Conservation (phyloP, 1,140 invertebrate species). For the Drosophila ironensis region DNA sequence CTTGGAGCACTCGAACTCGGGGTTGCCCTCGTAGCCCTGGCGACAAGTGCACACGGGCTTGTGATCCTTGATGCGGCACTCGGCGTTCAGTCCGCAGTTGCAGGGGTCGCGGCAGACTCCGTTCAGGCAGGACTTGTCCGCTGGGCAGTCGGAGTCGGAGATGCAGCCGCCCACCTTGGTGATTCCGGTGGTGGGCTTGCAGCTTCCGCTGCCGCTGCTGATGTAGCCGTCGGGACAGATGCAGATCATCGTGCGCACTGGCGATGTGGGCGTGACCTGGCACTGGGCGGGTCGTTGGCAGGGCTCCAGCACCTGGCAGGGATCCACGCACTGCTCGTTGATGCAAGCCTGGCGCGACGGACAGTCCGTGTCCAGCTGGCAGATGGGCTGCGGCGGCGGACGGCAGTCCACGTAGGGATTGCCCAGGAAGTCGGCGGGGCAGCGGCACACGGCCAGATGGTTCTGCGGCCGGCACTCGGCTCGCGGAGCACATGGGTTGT, state of each 20-base stretch:
- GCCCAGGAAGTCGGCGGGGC: slow-evolving; percentile 87
- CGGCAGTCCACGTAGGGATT: slow-evolving; percentile 92
- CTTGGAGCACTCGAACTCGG: slow-evolving; percentile 88
- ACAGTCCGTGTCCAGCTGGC: slow-evolving; percentile 91
- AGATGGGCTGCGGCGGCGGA: slow-evolving; percentile 88
- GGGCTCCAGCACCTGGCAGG: slow-evolving; percentile 89
- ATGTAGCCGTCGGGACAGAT: slow-evolving; percentile 94
- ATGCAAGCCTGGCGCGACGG: slow-evolving; percentile 90
- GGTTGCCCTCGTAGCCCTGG: slow-evolving; percentile 91
- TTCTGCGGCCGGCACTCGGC: slow-evolving; percentile 91
- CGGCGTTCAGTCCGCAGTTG: slow-evolving; percentile 89
- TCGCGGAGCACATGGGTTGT: slow-evolving; percentile 87
- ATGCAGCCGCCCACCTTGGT: slow-evolving; percentile 87
- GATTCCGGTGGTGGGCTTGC: slow-evolving; percentile 87
- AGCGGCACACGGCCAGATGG: slow-evolving; percentile 92
- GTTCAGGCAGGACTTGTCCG: slow-evolving; percentile 89
- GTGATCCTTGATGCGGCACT: slow-evolving; percentile 90
- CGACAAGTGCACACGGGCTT: slow-evolving; percentile 92
- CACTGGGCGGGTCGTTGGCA: slow-evolving; percentile 91
- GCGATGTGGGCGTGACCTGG: slow-evolving; percentile 89
- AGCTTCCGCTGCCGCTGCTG: slow-evolving; percentile 90
- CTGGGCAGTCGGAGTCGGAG: slow-evolving; percentile 88
- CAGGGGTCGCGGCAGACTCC: slow-evolving; percentile 91
- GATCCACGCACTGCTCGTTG: slow-evolving; percentile 91
- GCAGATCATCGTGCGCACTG: slow-evolving; percentile 94